Percentiles rank a stretch among this genome's conserved stretches.
These are phyloP conservation scores for Anarhynchus alexandrinus DNA, from an alignment of 2,113 vertebrate species.

Conservation along the genomic window DNA sequence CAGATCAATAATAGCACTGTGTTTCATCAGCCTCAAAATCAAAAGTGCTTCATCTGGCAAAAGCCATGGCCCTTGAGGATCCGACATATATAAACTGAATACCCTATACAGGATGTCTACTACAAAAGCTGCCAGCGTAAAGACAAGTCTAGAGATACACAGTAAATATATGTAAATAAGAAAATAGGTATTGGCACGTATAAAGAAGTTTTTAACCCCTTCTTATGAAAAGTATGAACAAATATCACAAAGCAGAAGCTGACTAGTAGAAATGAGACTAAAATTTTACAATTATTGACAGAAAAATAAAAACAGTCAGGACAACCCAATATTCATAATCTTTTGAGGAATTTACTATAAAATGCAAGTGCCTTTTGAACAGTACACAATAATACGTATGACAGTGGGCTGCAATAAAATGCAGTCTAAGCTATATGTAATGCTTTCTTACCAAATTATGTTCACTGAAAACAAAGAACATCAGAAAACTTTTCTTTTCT, in stretches of 20 bases:
- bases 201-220: slow-evolving; percentile 18
- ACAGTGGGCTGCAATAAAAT: not conserved
- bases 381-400: not conserved
- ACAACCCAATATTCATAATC: not conserved
- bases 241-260: not conserved
- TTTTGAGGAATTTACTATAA: not conserved
- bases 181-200: not conserved
- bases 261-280: slow-evolving; percentile 30
- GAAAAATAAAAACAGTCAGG: not conserved
- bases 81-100: slow-evolving; percentile 77
- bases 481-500: not conserved
- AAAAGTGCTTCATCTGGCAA: slow-evolving; percentile 79
- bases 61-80: slow-evolving; percentile 84
- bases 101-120: slow-evolving; percentile 56
- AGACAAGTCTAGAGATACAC: slow-evolving; percentile 25
- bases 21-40: slow-evolving; percentile 82
- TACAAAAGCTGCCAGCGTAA: slow-evolving; percentile 56
- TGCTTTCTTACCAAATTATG: not conserved
- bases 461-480: not conserved
- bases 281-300: not conserved
- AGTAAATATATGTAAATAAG: slow-evolving; percentile 9
- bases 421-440: not conserved
- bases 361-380: not conserved
- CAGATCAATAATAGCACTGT: slow-evolving; percentile 81
- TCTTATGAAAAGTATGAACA: slow-evolving; percentile 5